phyloP scores from a whole-genome alignment of 2,797 vertebrate genomes.

The Intellagama lesueurii region DNA sequence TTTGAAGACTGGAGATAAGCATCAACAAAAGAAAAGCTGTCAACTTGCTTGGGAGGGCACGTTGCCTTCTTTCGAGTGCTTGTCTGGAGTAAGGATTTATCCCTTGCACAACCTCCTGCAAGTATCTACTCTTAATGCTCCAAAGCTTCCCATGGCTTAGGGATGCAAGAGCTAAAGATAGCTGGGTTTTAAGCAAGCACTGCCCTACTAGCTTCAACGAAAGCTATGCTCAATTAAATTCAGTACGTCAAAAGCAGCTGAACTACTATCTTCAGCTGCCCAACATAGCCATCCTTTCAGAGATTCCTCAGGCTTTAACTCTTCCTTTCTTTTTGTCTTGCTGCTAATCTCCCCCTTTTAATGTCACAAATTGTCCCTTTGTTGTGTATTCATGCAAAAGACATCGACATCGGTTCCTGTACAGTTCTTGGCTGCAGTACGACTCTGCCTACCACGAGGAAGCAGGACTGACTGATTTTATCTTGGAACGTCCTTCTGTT shows the following conservation, averaged over 20 bases:
- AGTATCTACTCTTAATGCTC: conserved; percentile 14
- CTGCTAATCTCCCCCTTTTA: not conserved
- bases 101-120: not conserved
- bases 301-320: not conserved
- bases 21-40: not conserved
- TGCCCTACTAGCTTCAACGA: conserved; percentile 9
- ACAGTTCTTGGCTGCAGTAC: not conserved
- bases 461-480: not conserved
- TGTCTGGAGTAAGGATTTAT: not conserved
- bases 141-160: conserved; percentile 15
- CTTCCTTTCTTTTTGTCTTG: not conserved
- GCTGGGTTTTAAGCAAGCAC: not conserved
- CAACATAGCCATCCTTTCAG: not conserved
- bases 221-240: conserved; percentile 6
- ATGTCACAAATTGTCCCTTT: not conserved
- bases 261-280: conserved; percentile 15
- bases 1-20: not conserved
- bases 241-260: conserved; percentile 20
- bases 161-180: conserved; percentile 23
- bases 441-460: not conserved
- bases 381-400: not conserved
- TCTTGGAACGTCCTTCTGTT: not conserved
- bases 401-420: not conserved
- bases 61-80: not conserved
- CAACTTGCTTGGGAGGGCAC: not conserved